Base-by-base conservation (phyloP, 2,797 vertebrate genomes). In the Sarcophilus harrisii region DNA sequence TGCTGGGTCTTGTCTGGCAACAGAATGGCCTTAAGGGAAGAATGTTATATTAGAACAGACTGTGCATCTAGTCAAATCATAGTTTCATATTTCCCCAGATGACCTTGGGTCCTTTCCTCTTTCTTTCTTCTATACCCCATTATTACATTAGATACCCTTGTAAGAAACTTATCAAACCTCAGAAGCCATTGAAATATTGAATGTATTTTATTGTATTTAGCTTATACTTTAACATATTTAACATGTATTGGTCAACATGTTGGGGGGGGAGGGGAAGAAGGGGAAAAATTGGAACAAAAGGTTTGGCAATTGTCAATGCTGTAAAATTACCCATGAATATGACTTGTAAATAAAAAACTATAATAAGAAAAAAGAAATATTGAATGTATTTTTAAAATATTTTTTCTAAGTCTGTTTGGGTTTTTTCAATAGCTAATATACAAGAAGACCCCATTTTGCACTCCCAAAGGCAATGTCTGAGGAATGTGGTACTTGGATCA, bases 391-490 rank as follows among this genome's bases (percentile, higher is more conserved):
- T 62, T 91, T 16, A 21, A 90, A 93, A 12, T 24, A n/a, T 92
- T 96, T 94, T n/a, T 94, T 90, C 52, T 96, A 96, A 90, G 59
- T 97, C 90, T 92, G 21, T 94, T 94, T 95, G 45, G 94, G 57
- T 94, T 95, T 95, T 94, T 94, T 58, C 62, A 90, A 52, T 95
- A 38, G 93, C 92, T 94, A 95, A 73, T 95, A 92, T 81, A 95
- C 28, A 60, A 96, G 91, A 92, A 57, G 59, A 87, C 29, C 27
- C 81, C 0, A 0, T 73, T 96, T 96, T 91, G 92, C 27, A 87
- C 92, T 94, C 94, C 94, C 13, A 0, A 89, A 0, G 14, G 55
- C 73, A 91, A 55, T 93, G 32, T 93, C 57, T 81, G 21, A 96
- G 81, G 91, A 94, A 27, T 92, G 38, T 91, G 54, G 95, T 62